Evolutionary conservation across 1,140 invertebrate genomes (phyloP).

Genomic region (Luehdorfia chinensis): DNA sequence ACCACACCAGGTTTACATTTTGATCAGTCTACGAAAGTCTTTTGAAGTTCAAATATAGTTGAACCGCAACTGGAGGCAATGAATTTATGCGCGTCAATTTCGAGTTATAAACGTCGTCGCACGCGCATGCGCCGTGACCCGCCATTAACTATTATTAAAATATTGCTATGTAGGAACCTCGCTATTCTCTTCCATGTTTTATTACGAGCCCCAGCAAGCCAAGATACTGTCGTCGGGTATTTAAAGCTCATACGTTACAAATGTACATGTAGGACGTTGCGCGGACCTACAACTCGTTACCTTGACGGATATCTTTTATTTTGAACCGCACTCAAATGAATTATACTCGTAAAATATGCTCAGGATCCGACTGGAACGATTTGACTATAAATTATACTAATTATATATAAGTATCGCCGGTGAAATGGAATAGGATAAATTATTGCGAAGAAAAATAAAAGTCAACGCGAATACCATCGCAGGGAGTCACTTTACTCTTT

Average conservation of each 20-base stretch:
- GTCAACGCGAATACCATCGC: constrained; percentile 2
- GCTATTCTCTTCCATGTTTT: constrained; percentile 67
- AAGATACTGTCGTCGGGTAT: constrained; percentile 66
- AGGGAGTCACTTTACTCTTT: neutral
- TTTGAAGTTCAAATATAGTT: too few species aligned
- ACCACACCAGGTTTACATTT: too few species aligned
- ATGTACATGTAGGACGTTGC: constrained; percentile 48
- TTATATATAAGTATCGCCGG: constrained; percentile 28
- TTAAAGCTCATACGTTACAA: constrained; percentile 60
- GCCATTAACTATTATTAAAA: constrained; percentile 73
- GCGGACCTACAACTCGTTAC: constrained; percentile 43
- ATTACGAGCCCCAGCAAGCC: constrained; percentile 45
- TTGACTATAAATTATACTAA: constrained; percentile 49
- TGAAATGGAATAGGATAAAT: constrained; percentile 3
- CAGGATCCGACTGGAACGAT: constrained; percentile 34
- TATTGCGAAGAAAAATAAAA: constrained; percentile 7
- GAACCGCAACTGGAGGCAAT: constrained; percentile 44
- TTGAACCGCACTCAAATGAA: constrained; percentile 45
- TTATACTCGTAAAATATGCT: constrained; percentile 50
- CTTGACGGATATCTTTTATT: constrained; percentile 54
- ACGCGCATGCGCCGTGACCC: constrained; percentile 52
- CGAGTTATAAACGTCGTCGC: constrained; percentile 65
- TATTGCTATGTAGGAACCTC: constrained; percentile 63
- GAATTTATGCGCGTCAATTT: constrained; percentile 60
- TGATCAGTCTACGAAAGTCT: too few species aligned